Evolutionary conservation across 2,797 vertebrate species (phyloP).

Genomic region (Melanotaenia maccullochi): DNA sequence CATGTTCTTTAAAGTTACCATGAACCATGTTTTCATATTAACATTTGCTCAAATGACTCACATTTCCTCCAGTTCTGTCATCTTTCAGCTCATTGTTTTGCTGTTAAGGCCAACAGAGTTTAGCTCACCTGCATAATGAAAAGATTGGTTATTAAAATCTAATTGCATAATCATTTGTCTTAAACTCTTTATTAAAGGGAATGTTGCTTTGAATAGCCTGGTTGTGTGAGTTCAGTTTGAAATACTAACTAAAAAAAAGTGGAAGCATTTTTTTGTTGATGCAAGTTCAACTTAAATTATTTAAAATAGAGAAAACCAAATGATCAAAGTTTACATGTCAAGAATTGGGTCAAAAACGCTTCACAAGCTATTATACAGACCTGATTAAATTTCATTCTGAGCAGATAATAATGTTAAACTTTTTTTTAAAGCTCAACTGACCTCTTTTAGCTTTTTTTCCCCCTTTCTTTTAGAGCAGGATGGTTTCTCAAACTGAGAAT

Average conservation of each 20-base stretch:
- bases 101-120: neutral
- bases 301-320: neutral
- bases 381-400: neutral
- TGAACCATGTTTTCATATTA: neutral
- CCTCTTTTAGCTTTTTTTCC: slow-evolving; percentile 13
- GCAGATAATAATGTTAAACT: neutral
- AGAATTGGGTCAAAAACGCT: neutral
- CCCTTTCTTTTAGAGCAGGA: slow-evolving; percentile 60
- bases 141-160: neutral
- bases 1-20: neutral
- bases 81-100: neutral
- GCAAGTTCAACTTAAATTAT: neutral
- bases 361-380: neutral
- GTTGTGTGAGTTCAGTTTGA: neutral
- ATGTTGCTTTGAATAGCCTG: too few species aligned
- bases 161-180: too few species aligned
- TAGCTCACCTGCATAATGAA: neutral
- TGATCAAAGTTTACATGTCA: neutral
- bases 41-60: neutral
- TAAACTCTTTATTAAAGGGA: too few species aligned
- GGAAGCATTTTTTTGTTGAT: too few species aligned
- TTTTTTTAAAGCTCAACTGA: neutral
- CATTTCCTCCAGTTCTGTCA: neutral
- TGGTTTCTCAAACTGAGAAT: slow-evolving; percentile 64
- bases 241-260: neutral